Percentiles rank a stretch among this genome's conserved stretches.
Conservation (phyloP, 1,140 invertebrate species). For the Carposina sasakii region DNA sequence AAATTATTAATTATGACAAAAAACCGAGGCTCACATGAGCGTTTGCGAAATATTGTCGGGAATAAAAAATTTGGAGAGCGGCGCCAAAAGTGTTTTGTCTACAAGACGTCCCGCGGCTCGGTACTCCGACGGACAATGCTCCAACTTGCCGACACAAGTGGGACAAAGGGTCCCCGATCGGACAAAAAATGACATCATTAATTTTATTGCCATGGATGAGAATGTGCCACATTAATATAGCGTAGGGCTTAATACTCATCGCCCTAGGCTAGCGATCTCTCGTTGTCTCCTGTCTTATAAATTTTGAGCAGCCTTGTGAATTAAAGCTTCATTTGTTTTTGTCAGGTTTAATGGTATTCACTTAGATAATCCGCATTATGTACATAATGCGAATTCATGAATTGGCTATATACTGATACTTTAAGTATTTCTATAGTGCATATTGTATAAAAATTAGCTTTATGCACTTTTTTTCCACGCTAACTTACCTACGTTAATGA, state of each 20-base stretch:
- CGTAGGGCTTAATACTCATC: slow-evolving; percentile 60
- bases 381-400: too few relatives aligned
- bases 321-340: background rate
- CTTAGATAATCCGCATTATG: too few relatives aligned
- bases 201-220: slow-evolving; percentile 69
- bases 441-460: too few relatives aligned
- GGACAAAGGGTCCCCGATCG: slow-evolving; percentile 58
- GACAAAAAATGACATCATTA: slow-evolving; percentile 72
- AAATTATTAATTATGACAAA: slow-evolving; percentile 71
- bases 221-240: slow-evolving; percentile 68
- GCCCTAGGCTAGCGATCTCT: slow-evolving; percentile 58
- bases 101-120: slow-evolving; percentile 48
- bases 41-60: slow-evolving; percentile 35
- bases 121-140: slow-evolving; percentile 24
- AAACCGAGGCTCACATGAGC: slow-evolving; percentile 36
- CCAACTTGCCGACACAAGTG: slow-evolving; percentile 41
- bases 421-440: too few relatives aligned
- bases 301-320: slow-evolving; percentile 13
- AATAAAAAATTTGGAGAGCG: slow-evolving; percentile 43
- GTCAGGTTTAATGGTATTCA: background rate
- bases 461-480: too few relatives aligned
- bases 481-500: too few relatives aligned
- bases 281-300: slow-evolving; percentile 46
- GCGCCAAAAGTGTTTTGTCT: slow-evolving; percentile 65
- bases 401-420: too few relatives aligned